A percentile compares a stretch with the other conserved stretches of the same genome.
Conservation (phyloP, 2,888 invertebrate species). For the Craniophora ligustri region DNA sequence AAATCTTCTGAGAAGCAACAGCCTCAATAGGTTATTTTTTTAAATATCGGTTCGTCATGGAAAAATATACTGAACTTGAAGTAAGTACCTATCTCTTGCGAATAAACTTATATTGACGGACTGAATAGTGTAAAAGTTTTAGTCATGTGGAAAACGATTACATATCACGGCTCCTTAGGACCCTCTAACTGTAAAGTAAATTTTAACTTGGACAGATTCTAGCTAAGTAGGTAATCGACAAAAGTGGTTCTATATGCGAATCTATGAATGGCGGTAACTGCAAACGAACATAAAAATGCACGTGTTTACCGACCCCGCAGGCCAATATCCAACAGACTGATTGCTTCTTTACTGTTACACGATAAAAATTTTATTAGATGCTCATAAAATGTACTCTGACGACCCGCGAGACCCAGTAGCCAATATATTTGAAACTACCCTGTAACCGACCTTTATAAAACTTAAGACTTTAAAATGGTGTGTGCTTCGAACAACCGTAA, state of each 20-base stretch:
- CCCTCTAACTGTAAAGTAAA: slow-evolving; percentile 10
- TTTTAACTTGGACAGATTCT: slow-evolving; percentile 31
- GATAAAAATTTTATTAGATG: slow-evolving; percentile 87
- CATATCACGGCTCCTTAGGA: slow-evolving; percentile 10
- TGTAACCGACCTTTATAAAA: slow-evolving; percentile 83
- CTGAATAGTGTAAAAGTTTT: slow-evolving; percentile 14
- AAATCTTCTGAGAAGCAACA: not conserved
- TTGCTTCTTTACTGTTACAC: slow-evolving; percentile 89
- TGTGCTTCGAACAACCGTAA: slow-evolving; percentile 39
- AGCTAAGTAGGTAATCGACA: slow-evolving; percentile 61
- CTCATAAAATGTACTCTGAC: slow-evolving; percentile 85
- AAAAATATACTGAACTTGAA: slow-evolving; percentile 2
- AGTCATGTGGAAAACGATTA: slow-evolving; percentile 9
- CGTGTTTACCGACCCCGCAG: slow-evolving; percentile 86
- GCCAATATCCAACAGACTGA: slow-evolving; percentile 87
- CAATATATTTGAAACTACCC: slow-evolving; percentile 85
- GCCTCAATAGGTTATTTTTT: not conserved
- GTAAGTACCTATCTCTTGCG: slow-evolving; percentile 7
- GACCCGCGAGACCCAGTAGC: slow-evolving; percentile 83
- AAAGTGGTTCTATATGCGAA: slow-evolving; percentile 60
- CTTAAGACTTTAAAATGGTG: slow-evolving; percentile 65
- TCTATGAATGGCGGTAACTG: slow-evolving; percentile 76
- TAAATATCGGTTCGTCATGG: not conserved
- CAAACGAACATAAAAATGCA: slow-evolving; percentile 82
- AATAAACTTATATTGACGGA: slow-evolving; percentile 7